phyloP scores from a whole-genome alignment of 1,140 invertebrate genomes.

The Aphidius gifuensis region DNA sequence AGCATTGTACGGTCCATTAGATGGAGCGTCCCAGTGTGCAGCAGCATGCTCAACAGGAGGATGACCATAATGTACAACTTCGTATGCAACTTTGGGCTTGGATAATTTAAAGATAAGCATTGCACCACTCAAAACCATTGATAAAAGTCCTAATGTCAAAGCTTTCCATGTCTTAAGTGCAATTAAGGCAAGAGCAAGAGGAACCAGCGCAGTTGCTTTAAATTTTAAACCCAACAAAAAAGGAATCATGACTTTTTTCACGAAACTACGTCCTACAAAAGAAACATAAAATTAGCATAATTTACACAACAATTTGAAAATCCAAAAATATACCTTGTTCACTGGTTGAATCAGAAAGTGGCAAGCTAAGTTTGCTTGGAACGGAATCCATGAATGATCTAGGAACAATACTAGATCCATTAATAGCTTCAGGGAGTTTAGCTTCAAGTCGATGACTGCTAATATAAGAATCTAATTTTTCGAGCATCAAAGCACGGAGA shows the following conservation, averaged over 20 bases:
- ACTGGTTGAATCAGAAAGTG: constrained; percentile 61
- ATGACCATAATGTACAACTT: constrained; percentile 81
- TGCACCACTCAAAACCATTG: constrained; percentile 74
- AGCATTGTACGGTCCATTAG: constrained; percentile 62
- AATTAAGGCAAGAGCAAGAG: constrained; percentile 74
- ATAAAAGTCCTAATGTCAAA: constrained; percentile 77
- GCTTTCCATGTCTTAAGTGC: constrained; percentile 86
- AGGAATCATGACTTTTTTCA: constrained; percentile 79
- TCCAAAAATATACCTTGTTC: constrained; percentile 56
- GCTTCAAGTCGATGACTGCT: constrained; percentile 50
- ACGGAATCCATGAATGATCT: constrained; percentile 64
- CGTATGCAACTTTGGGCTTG: constrained; percentile 77
- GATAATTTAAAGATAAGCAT: constrained; percentile 81
- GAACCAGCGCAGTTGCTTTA: constrained; percentile 77
- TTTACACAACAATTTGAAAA: not conserved
- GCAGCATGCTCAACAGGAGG: constrained; percentile 66
- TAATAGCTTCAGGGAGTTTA: constrained; percentile 51
- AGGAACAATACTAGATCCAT: constrained; percentile 58
- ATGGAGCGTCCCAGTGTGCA: constrained; percentile 62
- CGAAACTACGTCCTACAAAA: constrained; percentile 68
- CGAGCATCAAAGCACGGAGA: constrained; percentile 49
- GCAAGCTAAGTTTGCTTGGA: constrained; percentile 65
- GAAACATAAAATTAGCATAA: constrained; percentile 20
- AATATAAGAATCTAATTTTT: constrained; percentile 52
- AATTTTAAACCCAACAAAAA: constrained; percentile 81